A percentile compares a stretch with the other conserved stretches of the same genome.
phyloP scores from a whole-genome alignment of 2,888 invertebrate genomes.

The Anodontia alba region DNA sequence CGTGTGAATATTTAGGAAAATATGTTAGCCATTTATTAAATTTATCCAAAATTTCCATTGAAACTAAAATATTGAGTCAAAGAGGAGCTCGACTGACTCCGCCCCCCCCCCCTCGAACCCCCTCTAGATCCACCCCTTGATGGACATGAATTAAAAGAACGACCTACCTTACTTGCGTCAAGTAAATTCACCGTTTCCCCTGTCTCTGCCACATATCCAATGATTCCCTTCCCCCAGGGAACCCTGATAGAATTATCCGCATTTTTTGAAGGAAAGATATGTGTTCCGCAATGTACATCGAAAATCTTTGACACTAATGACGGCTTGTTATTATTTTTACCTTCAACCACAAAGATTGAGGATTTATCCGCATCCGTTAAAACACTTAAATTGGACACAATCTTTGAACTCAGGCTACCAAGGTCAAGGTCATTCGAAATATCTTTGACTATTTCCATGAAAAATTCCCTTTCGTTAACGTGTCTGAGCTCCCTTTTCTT shows the following conservation, averaged over 20 bases:
- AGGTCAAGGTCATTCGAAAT: constrained; percentile 87
- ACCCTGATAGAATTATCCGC: constrained; percentile 85
- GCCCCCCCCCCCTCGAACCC: no score
- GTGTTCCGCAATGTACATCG: constrained; percentile 86
- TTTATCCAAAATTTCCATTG: no score
- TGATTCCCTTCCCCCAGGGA: constrained; percentile 86
- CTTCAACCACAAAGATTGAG: constrained; percentile 86
- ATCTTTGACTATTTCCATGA: constrained; percentile 86
- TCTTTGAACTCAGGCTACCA: constrained; percentile 86
- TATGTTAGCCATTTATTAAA: no score
- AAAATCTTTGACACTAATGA: constrained; percentile 86
- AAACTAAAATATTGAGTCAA: no score
- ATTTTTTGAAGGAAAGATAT: constrained; percentile 84
- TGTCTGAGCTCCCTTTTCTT: constrained; percentile 84
- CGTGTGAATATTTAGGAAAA: no score
- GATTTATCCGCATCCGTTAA: constrained; percentile 86
- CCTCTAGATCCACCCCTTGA: no score
- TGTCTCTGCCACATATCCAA: constrained; percentile 86
- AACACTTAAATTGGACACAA: constrained; percentile 86
- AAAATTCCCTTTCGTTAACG: constrained; percentile 86
- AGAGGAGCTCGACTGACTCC: no score
- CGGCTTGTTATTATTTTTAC: constrained; percentile 83
- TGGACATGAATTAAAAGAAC: no score
- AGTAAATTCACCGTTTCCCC: constrained; percentile 86
- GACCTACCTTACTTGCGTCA: constrained; percentile 86